Base-by-base conservation (phyloP, 2,797 vertebrate species). In the Lacerta viridis region DNA sequence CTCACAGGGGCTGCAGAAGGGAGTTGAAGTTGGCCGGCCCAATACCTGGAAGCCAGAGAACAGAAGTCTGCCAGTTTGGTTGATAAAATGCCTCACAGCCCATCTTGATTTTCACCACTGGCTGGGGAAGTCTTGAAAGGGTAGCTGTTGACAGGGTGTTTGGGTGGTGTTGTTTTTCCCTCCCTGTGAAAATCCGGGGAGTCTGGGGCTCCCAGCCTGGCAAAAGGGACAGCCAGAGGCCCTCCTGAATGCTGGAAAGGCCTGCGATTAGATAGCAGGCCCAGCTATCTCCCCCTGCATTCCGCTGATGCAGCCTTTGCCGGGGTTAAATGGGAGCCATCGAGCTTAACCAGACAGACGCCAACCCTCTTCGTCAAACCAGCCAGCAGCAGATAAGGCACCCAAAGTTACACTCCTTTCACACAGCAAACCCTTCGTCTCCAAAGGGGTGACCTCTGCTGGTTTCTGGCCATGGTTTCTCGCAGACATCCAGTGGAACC, bases 301-400 rank as follows among this genome's bases (percentile, higher is more conserved):
- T 97, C 97, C 97, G 94, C 98, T 98, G 98, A 98, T 98, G 98
- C 97, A 98, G 98, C 98, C 96, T 97, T 77, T 0, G 82, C 97
- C 96, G 96, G 95, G 96, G 96, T 97, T 97, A 96, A 97, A 97
- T 93, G 96, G 97, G 97, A 98, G 98, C 94, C 96, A 95, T 80
- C 92, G 11, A 95, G 96, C 95, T 96, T 97, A 97, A 97, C 97
- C 96, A 97, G 96, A 97, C 97, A 97, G 98, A 98, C 98, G 98
- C 98, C 98, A 98, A 95, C 95, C 96, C 88, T 11, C 96, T 96
- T 95, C 97, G 96, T 96, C 95, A 94, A 93, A 96, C 90, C 43
- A 66, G 23, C 50, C 93, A 91, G 89, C 92, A 87, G 43, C 91
- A 97, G 98, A 98, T 98, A 98, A 98, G 93, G 88, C 90, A 76